Conservation (phyloP, 2,888 invertebrate species). For the Prosopocoilus inquinatus region DNA sequence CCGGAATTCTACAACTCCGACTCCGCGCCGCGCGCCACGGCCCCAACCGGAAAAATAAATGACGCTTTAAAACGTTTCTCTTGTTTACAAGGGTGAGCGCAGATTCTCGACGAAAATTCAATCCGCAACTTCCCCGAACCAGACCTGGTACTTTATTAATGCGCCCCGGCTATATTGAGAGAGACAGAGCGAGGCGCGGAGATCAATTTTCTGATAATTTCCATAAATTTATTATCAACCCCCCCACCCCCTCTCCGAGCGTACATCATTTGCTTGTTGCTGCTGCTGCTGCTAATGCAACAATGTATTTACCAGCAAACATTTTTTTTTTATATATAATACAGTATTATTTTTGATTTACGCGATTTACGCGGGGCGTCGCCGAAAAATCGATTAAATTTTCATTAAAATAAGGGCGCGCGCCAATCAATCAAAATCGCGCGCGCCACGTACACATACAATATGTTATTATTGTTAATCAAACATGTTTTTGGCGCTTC, state of each 20-base stretch:
- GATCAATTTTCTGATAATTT: conserved; percentile 25
- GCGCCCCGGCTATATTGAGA: conserved; percentile 8
- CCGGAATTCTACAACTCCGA: conserved; percentile 22
- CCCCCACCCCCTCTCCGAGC: background rate
- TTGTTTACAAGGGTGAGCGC: conserved; percentile 17
- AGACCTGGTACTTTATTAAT: conserved; percentile 16
- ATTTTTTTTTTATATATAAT: background rate
- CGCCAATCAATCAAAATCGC: no score
- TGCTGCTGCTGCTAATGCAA: no score
- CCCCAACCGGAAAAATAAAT: conserved; percentile 24
- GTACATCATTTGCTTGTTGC: no score
- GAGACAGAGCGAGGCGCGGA: conserved; percentile 12
- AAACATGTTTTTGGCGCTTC: no score
- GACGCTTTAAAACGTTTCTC: conserved; percentile 28
- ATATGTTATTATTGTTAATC: no score
- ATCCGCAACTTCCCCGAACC: conserved; percentile 12
- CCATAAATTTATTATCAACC: background rate
- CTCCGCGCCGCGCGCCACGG: conserved; percentile 18
- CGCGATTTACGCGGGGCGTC: no score
- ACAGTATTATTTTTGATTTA: background rate
- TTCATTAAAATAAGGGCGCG: no score
- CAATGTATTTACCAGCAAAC: background rate
- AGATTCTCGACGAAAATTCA: conserved; percentile 9
- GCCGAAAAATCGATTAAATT: no score
- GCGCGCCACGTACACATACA: no score